These are phyloP conservation scores for Sarotherodon lohbergeri DNA, from an alignment of 2,113 vertebrate genomes.

Conservation along the genomic window DNA sequence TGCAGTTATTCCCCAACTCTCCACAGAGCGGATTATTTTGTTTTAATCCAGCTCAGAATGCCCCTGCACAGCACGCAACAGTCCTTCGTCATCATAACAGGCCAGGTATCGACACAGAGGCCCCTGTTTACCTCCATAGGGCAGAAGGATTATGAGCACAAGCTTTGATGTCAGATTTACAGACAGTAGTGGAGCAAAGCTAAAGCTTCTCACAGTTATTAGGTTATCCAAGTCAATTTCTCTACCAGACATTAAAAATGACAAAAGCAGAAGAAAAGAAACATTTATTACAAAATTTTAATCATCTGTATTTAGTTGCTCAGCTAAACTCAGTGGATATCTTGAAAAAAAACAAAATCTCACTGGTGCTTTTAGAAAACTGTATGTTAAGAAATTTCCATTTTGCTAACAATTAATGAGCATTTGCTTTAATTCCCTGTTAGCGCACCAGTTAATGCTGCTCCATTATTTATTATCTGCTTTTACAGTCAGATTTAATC, in stretches of 20 bases:
- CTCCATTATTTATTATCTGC: constrained; percentile 28
- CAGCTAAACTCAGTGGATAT: neutral
- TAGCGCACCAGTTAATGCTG: neutral
- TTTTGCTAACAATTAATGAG: constrained; percentile 14
- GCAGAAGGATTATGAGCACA: constrained; percentile 51
- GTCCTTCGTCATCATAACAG: constrained; percentile 7
- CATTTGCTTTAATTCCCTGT: constrained; percentile 15
- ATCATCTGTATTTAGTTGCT: neutral
- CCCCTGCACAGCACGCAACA: constrained; percentile 14
- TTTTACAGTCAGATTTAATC: constrained; percentile 28
- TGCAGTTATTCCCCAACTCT: constrained; percentile 17
- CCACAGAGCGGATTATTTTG: constrained; percentile 57
- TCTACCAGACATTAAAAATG: neutral
- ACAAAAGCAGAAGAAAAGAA: neutral
- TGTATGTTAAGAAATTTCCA: neutral
- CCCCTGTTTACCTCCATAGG: constrained; percentile 46
- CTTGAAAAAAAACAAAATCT: neutral
- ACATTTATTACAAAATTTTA: neutral
- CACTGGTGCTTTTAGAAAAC: neutral
- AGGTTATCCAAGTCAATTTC: constrained; percentile 33
- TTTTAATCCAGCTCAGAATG: constrained; percentile 61
- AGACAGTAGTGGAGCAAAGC: constrained; percentile 28
- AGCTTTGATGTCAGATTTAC: constrained; percentile 65
- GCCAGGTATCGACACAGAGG: constrained; percentile 41
- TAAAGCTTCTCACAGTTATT: constrained; percentile 36